A percentile compares a stretch with the other conserved stretches of the same genome.
These are phyloP conservation scores for Drosophila demipolita DNA, from an alignment of 2,888 invertebrate genomes.

Conservation along the genomic window DNA sequence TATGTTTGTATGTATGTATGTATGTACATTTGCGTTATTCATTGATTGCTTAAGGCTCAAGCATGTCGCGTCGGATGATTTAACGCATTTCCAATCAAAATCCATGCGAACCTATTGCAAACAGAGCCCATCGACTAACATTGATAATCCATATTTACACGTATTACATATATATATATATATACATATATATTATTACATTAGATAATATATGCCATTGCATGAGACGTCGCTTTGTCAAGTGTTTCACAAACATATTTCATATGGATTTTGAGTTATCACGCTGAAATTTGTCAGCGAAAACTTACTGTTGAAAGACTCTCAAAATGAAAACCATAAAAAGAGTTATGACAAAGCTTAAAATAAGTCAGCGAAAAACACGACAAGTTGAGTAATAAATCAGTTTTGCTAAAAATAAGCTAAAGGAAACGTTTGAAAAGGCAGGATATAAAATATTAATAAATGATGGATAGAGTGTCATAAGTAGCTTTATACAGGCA, in stretches of 20 bases:
- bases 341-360: not conserved
- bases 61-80: slow-evolving; percentile 59
- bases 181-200: not conserved
- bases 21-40: slow-evolving; percentile 22
- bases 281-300: not conserved
- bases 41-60: slow-evolving; percentile 48
- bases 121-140: slow-evolving; percentile 13
- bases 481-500: not conserved
- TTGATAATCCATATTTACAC: slow-evolving; percentile 32
- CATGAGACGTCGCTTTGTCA: not conserved
- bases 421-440: not conserved
- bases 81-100: slow-evolving; percentile 59
- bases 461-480: not conserved
- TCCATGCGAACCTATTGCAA: slow-evolving; percentile 10
- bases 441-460: not conserved
- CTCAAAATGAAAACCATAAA: not conserved
- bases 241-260: not conserved
- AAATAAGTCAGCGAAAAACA: not conserved
- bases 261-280: not conserved
- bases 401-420: not conserved
- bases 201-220: not conserved
- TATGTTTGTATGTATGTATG: not conserved
- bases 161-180: slow-evolving; percentile 45
- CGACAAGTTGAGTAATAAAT: not conserved
- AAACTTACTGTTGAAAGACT: not conserved